These are phyloP conservation scores for Cotesia glomerata DNA, from an alignment of 1,140 invertebrate genomes.

Conservation along the genomic window DNA sequence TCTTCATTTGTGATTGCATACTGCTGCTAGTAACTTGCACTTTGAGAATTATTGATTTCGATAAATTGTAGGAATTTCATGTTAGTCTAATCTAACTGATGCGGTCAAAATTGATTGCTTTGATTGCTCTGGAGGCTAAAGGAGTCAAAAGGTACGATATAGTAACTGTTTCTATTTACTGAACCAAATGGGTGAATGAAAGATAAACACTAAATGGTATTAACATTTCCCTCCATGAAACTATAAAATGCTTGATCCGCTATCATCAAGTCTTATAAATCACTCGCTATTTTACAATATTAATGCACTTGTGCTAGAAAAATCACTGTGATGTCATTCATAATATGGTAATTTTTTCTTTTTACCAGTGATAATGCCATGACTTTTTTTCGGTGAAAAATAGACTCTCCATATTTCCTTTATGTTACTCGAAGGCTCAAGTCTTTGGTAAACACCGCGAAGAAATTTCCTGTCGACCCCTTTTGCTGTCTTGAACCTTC, in stretches of 20 bases:
- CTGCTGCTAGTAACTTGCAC: neutral
- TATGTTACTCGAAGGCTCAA: constrained; percentile 39
- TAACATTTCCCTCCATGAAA: too few species aligned
- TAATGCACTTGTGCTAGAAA: too few species aligned
- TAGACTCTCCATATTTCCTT: constrained; percentile 28
- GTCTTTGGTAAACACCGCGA: constrained; percentile 38
- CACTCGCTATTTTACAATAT: too few species aligned
- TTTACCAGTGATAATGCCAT: neutral
- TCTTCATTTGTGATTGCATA: constrained; percentile 1
- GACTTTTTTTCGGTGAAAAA: neutral
- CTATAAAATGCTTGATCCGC: too few species aligned
- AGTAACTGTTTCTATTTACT: too few species aligned
- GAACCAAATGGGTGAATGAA: too few species aligned
- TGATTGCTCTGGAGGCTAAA: neutral
- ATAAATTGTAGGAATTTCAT: neutral
- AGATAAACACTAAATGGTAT: too few species aligned
- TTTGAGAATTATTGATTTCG: neutral
- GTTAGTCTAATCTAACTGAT: neutral
- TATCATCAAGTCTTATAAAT: too few species aligned
- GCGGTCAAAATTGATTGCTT: constrained; percentile 4
- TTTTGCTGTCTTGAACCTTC: neutral
- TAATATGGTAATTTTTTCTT: too few species aligned
- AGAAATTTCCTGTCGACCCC: constrained; percentile 30
- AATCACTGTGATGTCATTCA: too few species aligned
- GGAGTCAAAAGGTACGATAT: too few species aligned